Evolutionary conservation across 2,888 invertebrate species (phyloP).

Genomic region (Artemia sinica): DNA sequence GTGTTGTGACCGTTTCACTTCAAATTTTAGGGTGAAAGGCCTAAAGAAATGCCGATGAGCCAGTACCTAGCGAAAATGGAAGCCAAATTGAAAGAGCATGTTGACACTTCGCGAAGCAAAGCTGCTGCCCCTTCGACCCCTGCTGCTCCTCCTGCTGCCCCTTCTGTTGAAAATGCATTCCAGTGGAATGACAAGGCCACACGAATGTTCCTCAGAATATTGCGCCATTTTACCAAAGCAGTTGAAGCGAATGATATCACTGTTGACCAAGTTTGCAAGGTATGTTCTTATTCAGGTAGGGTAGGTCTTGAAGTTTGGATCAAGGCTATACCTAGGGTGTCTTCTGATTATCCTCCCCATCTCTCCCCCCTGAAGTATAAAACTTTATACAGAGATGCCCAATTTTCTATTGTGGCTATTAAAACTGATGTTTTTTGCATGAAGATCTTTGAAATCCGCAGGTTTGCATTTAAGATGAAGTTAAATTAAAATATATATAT

Average conservation of each 20-base stretch:
- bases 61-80: not conserved
- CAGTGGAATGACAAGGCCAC: not conserved
- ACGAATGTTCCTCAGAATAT: not conserved
- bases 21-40: not conserved
- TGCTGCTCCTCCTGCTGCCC: not conserved
- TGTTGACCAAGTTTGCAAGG: conserved; percentile 11
- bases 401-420: too few relatives aligned
- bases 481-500: too few relatives aligned
- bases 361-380: too few relatives aligned
- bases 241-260: conserved; percentile 5
- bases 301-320: too few relatives aligned
- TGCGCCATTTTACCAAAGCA: conserved; percentile 11
- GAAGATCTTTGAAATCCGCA: too few relatives aligned
- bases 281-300: not conserved
- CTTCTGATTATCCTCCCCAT: too few relatives aligned
- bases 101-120: not conserved
- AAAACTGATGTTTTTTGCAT: too few relatives aligned
- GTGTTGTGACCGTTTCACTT: not conserved
- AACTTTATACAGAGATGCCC: too few relatives aligned
- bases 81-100: conserved; percentile 13
- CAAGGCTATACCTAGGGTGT: too few relatives aligned
- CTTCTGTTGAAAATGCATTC: not conserved
- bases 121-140: not conserved
- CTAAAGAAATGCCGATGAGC: conserved; percentile 3
- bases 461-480: too few relatives aligned